Base-by-base conservation (phyloP, 2,797 vertebrate genomes). In the Etheostoma perlongum region DNA sequence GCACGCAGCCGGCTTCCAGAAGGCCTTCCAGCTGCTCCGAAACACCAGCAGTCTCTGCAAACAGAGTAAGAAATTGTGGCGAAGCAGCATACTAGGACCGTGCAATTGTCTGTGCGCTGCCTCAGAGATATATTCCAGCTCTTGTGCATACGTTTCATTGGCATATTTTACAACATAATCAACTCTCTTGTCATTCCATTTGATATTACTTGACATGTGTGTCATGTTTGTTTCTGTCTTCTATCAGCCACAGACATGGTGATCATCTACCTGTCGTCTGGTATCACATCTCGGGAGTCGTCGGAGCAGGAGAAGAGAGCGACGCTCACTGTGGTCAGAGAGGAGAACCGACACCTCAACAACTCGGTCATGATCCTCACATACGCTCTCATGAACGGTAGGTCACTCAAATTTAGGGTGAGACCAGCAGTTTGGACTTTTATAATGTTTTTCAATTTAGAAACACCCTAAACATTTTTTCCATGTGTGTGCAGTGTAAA, bases 361-460 rank as follows among this genome's bases (percentile, higher is more conserved):
- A 99, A 99, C 94, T 98, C 98, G 0, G 98, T 98, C 60, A 99
- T 99, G 98, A 98, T 99, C 88, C 97, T 99, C 82, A 99, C 98
- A 51, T 99, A 99, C 0, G 98, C 98, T 0, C 97, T 99, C 62
- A 99, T 99, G 96, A 99, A 99, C 0, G 98, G 98, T 99, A 91
- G 90, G 94, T 44, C 42, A 62, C 48, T 8, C 44, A 3, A 42
- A 61, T 49, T 21, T 30, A 30, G 1, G 18, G 2, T 51, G 23
- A 33, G 18, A 30, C 21, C 18, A 46, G 18, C 25, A 19, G 18
- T 23, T 5, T 30, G 30, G 30, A 30, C 30, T 30, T 30, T 30
- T 30, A 30, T 30, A 30, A 30, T 30, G 30, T 30, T 30, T 5
- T 6, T 5, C 30, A 30, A 30, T 30, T 30, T 30, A 30, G 27